Base-by-base conservation (phyloP, 2,888 invertebrate genomes). In the Drosophila multiciliata region DNA sequence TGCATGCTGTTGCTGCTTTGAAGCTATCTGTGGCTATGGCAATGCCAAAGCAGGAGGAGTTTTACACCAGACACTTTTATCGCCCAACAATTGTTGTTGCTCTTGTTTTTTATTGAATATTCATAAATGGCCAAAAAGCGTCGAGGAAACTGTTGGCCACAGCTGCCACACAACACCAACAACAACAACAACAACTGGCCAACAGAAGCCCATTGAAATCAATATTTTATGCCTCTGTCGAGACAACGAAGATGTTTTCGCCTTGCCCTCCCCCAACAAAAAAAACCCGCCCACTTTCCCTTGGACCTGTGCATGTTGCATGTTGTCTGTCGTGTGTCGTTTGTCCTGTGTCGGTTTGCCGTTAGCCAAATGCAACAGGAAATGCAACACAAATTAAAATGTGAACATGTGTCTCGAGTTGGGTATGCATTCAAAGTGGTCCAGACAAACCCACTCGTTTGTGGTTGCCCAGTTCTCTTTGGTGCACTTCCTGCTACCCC, bases 41-140 rank as follows among this genome's bases (percentile, higher is more conserved):
- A 82, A 74, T 60, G 66, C 38, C 42, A 38, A 50, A 66, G 53
- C 54, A 52, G 64, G 50, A 58, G 58, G 29, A 29, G 29, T 29
- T 57, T 49, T 60, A 68, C 59, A 60, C 78, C 90, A 91, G 91
- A 91, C 91, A 83, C 80, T 91, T 91, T 91, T 91, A 91, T 91
- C 90, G 91, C 57, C 65, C 78, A 78, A 63, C 70, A 55, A 53
- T 67, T 69, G 66, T 54, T 62, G 59, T 60, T 66, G 66, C 35
- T 65, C 53, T 55, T 66, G 70, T 75, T 81, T 90, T 87, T 86
- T 91, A 90, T 91, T 91, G 90, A 91, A 91, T 91, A 91, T 91
- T 91, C 92, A 91, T 91, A 91, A 91, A 89, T 81, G 83, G 73
- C 78, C 84, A 59, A 86, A 88, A 78, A 72, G 40, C 48, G 59